Evolutionary conservation across 2,888 invertebrate genomes (phyloP).

Genomic region (Eristalis intricaria): DNA sequence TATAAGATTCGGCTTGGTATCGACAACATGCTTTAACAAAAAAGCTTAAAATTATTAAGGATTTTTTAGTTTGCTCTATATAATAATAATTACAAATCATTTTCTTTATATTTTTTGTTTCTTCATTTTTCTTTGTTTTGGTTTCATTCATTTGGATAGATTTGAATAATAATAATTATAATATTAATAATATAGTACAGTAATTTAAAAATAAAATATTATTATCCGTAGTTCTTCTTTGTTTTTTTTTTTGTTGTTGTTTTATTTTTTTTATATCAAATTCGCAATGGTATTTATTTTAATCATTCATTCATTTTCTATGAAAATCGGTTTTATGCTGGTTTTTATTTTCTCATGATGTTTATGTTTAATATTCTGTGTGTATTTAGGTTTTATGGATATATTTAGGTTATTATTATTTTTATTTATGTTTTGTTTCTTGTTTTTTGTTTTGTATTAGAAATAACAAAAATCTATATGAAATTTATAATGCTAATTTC

Average conservation of each 20-base stretch:
- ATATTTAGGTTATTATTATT: slow-evolving; percentile 21
- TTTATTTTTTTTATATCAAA: slow-evolving; percentile 54
- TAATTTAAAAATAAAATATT: slow-evolving; percentile 64
- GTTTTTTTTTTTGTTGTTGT: slow-evolving; percentile 12
- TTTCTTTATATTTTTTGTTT: too few species aligned
- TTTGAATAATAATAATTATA: slow-evolving; percentile 56
- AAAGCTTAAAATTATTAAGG: slow-evolving; percentile 72
- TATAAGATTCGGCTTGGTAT: slow-evolving; percentile 73
- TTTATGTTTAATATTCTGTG: slow-evolving; percentile 32
- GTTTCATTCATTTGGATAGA: slow-evolving; percentile 59
- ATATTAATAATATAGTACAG: slow-evolving; percentile 67
- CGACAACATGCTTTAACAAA: slow-evolving; percentile 73
- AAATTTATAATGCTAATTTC: slow-evolving; percentile 49
- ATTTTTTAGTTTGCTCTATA: slow-evolving; percentile 69
- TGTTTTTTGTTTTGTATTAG: slow-evolving; percentile 52
- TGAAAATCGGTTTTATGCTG: slow-evolving; percentile 57
- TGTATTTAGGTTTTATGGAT: slow-evolving; percentile 53
- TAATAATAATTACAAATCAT: slow-evolving; percentile 71
- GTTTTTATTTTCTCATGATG: slow-evolving; percentile 6
- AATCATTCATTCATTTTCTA: slow-evolving; percentile 43
- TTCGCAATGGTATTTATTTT: slow-evolving; percentile 48
- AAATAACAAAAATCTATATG: slow-evolving; percentile 69
- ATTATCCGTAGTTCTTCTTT: slow-evolving; percentile 40
- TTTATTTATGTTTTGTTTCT: slow-evolving; percentile 2
- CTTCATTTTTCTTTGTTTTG: slow-evolving; percentile 38